These are phyloP conservation scores for Hipparchia sbordonii DNA, from an alignment of 2,888 invertebrate species.

Conservation along the genomic window DNA sequence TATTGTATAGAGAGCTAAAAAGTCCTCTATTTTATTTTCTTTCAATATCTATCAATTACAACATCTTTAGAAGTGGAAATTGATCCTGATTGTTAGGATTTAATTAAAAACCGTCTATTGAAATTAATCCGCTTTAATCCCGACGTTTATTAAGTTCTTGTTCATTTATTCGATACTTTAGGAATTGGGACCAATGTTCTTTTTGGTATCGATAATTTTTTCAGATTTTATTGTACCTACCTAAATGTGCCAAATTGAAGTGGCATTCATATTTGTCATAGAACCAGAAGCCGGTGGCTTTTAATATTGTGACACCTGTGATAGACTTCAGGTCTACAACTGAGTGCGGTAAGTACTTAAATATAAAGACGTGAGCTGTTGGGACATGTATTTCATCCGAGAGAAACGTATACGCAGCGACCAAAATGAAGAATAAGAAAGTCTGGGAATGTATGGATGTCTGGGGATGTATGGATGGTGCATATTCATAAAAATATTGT, in stretches of 20 bases:
- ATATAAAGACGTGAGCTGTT: no score
- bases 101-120: slow-evolving; percentile 36
- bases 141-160: slow-evolving; percentile 33
- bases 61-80: slow-evolving; percentile 20
- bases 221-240: not conserved
- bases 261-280: no score
- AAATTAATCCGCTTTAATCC: slow-evolving; percentile 26
- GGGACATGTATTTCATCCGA: no score
- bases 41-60: not conserved
- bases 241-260: not conserved
- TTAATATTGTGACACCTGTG: no score
- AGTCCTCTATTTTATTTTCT: not conserved
- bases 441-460: no score
- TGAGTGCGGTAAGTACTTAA: no score
- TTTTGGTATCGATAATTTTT: not conserved
- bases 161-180: slow-evolving; percentile 22
- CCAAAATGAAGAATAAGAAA: no score
- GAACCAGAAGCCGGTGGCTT: no score
- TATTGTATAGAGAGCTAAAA: not conserved
- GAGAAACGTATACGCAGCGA: no score
- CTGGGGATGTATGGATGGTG: no score
- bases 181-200: not conserved
- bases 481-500: no score
- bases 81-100: slow-evolving; percentile 28
- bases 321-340: no score